phyloP scores from a whole-genome alignment of 2,797 vertebrate genomes.

The Anguilla anguilla region DNA sequence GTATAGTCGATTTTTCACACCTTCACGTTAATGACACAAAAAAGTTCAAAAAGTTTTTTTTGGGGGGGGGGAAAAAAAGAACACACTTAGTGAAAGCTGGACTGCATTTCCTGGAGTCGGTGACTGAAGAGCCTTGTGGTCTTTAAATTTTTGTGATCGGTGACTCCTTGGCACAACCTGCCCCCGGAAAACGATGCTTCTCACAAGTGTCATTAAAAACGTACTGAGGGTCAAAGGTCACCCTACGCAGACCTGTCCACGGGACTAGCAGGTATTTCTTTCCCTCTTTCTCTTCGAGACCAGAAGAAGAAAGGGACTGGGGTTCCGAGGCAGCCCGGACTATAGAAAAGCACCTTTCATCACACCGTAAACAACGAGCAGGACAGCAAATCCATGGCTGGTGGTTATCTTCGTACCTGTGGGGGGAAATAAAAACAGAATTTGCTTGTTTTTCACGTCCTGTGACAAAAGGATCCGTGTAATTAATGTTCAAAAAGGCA shows the following conservation, averaged over 20 bases:
- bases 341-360: conserved; percentile 84
- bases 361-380: conserved; percentile 82
- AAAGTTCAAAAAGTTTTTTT: not conserved
- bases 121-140: not conserved
- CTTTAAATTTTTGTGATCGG: conserved; percentile 22
- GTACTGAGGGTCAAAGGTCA: conserved; percentile 77
- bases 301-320: conserved; percentile 82
- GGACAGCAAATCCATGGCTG: conserved; percentile 82
- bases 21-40: conserved; percentile 52
- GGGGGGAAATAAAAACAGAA: conserved; percentile 65
- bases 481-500: not conserved
- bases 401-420: conserved; percentile 83
- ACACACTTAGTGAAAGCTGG: conserved; percentile 55
- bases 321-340: conserved; percentile 80
- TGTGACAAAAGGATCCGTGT: not conserved
- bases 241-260: conserved; percentile 78
- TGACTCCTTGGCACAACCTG: conserved; percentile 60
- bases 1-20: conserved; percentile 46
- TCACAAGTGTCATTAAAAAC: conserved; percentile 72
- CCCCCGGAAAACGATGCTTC: conserved; percentile 67
- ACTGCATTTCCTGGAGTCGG: conserved; percentile 54
- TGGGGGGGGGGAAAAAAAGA: conserved; percentile 21
- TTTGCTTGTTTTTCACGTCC: not conserved
- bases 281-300: conserved; percentile 77
- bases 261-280: conserved; percentile 78